phyloP scores from a whole-genome alignment of 2,888 invertebrate genomes.

The Desoria tigrina region DNA sequence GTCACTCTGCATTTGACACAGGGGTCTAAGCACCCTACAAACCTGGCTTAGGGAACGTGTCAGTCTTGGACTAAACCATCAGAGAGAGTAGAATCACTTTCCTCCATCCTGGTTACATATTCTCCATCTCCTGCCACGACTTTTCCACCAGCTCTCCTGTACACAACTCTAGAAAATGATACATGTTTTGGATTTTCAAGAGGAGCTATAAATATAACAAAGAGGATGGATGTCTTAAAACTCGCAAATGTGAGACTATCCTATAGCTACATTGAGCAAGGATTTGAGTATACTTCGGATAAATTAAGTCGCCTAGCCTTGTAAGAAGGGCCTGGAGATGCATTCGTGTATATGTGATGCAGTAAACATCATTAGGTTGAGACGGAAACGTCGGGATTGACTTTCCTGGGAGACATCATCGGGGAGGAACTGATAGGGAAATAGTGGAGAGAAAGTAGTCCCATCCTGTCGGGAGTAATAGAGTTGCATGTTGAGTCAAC shows the following conservation, averaged over 20 bases:
- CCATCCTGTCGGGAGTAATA: background rate
- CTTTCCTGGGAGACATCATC: background rate
- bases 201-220: too few species aligned
- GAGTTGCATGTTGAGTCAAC: conserved; percentile 1
- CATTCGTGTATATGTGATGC: background rate
- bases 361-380: conserved; percentile 3
- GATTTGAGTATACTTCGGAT: too few species aligned
- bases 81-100: background rate
- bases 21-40: background rate
- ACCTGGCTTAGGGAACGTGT: conserved; percentile 3
- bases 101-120: background rate
- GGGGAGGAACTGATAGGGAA: too few species aligned
- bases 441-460: too few species aligned
- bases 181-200: too few species aligned
- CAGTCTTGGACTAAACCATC: background rate
- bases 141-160: background rate
- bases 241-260: too few species aligned
- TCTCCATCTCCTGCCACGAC: background rate
- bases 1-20: conserved; percentile 44
- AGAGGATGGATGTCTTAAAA: too few species aligned
- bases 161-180: background rate
- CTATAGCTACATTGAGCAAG: too few species aligned
- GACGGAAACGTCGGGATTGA: background rate
- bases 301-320: too few species aligned
- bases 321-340: background rate